Evolutionary conservation across 2,888 invertebrate genomes (phyloP).

Genomic region (Acronicta aceris): DNA sequence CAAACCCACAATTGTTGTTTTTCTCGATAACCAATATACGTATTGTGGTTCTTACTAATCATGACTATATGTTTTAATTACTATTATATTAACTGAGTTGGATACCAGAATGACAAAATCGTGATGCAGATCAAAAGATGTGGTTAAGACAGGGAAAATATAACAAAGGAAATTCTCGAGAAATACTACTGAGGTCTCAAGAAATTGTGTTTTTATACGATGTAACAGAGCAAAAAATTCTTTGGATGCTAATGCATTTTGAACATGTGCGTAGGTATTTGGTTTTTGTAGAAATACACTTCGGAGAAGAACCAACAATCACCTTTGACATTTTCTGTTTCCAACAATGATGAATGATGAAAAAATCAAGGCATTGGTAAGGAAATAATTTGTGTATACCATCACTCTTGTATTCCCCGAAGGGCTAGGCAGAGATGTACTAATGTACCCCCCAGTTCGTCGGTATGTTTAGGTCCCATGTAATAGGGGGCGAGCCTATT

Average conservation of each 20-base stretch:
- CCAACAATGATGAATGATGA: no score
- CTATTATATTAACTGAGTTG: background rate
- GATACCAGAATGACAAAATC: slow-evolving; percentile 19
- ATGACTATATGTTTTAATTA: slow-evolving; percentile 26
- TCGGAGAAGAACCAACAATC: background rate
- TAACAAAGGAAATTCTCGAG: slow-evolving; percentile 13
- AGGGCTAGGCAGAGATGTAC: no score
- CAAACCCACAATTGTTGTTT: background rate
- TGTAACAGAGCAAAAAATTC: background rate
- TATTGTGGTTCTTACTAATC: slow-evolving; percentile 12
- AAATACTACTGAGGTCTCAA: background rate
- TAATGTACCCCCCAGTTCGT: no score
- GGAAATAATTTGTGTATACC: no score
- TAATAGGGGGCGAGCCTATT: no score
- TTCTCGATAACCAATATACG: background rate
- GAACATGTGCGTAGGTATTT: background rate
- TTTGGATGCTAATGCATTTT: background rate
- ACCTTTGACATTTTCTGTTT: no score
- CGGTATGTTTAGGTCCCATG: no score
- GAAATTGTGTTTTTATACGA: slow-evolving; percentile 1
- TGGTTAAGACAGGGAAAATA: slow-evolving; percentile 31
- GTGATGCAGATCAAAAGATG: slow-evolving; percentile 33
- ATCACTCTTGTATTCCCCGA: no score
- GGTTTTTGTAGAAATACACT: background rate
- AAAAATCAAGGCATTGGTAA: no score